phyloP scores from a whole-genome alignment of 53 echinoderm and acorn worm species.

The Zoroaster sp. region DNA sequence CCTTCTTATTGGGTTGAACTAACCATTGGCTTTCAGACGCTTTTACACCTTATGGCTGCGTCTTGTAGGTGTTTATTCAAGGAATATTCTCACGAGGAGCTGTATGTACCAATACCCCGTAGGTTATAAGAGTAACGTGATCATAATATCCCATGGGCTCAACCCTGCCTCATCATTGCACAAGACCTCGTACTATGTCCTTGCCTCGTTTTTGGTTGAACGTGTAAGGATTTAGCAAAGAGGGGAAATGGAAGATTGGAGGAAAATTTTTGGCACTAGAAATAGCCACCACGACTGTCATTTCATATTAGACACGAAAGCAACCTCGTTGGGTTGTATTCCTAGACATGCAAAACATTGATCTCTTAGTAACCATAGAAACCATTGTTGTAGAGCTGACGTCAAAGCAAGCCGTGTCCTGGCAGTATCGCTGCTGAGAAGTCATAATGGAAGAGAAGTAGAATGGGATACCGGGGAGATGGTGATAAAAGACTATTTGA shows the following conservation, averaged over 20 bases:
- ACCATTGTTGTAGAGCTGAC: slow-evolving; percentile 70
- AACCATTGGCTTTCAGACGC: too few species aligned
- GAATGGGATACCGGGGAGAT: neutral
- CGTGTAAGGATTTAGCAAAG: neutral
- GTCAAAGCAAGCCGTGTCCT: slow-evolving; percentile 39
- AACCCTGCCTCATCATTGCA: neutral
- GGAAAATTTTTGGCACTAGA: neutral
- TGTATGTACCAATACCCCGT: neutral
- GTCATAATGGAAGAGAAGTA: neutral
- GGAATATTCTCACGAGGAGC: neutral
- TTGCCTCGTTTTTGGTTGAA: neutral
- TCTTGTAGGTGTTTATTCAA: neutral
- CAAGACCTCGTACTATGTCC: neutral
- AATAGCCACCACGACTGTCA: slow-evolving; percentile 19
- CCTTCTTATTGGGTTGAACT: neutral
- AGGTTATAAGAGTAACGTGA: neutral
- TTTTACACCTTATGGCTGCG: neutral
- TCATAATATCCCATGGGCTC: neutral
- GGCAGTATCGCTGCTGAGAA: neutral
- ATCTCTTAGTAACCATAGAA: slow-evolving; percentile 61
- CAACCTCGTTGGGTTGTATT: neutral
- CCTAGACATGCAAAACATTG: slow-evolving; percentile 32
- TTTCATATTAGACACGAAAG: slow-evolving; percentile 25
- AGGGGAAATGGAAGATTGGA: neutral
- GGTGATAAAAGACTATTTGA: neutral